These are phyloP conservation scores for Drosophila lacicola DNA, from an alignment of 2,888 invertebrate species.

Conservation along the genomic window DNA sequence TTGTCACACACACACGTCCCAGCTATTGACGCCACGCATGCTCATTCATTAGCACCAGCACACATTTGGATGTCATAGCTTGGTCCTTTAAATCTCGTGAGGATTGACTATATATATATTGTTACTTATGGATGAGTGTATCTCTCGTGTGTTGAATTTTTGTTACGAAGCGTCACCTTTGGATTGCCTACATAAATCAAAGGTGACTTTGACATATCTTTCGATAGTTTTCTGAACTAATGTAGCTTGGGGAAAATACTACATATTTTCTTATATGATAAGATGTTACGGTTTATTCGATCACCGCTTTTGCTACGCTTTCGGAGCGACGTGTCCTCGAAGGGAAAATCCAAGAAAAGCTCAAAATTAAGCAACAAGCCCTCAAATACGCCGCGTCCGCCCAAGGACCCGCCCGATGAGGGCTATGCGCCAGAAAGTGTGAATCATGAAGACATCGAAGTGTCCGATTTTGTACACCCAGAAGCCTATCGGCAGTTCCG, in stretches of 20 bases:
- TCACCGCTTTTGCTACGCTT: neutral
- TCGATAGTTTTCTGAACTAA: neutral
- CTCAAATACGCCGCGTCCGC: constrained; percentile 72
- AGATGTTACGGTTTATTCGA: constrained; percentile 23
- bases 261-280: neutral
- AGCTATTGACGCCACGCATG: too few relatives aligned
- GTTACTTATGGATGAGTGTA: too few relatives aligned
- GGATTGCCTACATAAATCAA: neutral
- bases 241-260: neutral
- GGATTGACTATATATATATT: too few relatives aligned
- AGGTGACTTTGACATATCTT: neutral
- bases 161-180: too few relatives aligned
- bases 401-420: constrained; percentile 79
- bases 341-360: neutral
- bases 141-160: too few relatives aligned
- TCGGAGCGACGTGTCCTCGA: neutral
- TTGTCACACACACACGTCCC: too few relatives aligned
- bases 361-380: constrained; percentile 27
- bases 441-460: constrained; percentile 59
- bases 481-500: constrained; percentile 72
- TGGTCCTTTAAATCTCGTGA: too few relatives aligned
- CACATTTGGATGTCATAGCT: too few relatives aligned
- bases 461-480: constrained; percentile 59
- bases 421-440: constrained; percentile 69
- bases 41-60: too few relatives aligned